Base-by-base conservation (phyloP, 2,888 invertebrate species). In the Pyrgus malvae region DNA sequence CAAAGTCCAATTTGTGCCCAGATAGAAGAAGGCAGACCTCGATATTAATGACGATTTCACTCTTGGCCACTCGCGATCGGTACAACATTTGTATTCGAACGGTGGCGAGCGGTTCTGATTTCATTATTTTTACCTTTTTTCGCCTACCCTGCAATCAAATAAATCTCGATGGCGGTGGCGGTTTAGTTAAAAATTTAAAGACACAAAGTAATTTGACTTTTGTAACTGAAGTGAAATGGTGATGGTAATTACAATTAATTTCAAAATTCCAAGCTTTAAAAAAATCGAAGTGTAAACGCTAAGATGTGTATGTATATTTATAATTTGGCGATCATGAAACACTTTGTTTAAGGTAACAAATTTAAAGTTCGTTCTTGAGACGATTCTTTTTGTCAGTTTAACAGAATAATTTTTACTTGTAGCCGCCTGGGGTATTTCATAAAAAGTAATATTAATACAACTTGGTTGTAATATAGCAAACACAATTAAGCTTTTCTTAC, bases 161-260 rank as follows among this genome's bases (percentile, higher is more conserved):
- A 79, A 81, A 82, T 80, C 79, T 79, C 76, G 61, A 68, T 67
- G 73, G 72, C 70, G 68, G 72, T 69, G 74, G 73, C 68, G 74
- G 74, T 85, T 86, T 87, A 86, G 87, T 88, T 88, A 88, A 85
- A 86, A 86, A 83, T 88, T 83, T 80, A 83, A 80, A 75, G 74
- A 70, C 66, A 44, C 42, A 42, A 42, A 14, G 42, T 42, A 64
- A 61, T 59, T 62, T 61, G 61, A 58, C 58, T 42, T 2, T 57
- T 46, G 60, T 29, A 29, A 2, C 1, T n/a, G n/a, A n/a, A 65
- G 58, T 62, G 62, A 68, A 70, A 70, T 73, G 62, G 66, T 69
- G 69, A 64, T 59, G 53, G 65, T 67, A 63, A 66, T 68, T 67
- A 67, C 67, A 65, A 64, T 72, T n/a, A n/a, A n/a, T n/a, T n/a